Percentiles rank a stretch among this genome's conserved stretches.
phyloP scores from a whole-genome alignment of 1,140 invertebrate species.

The Drosophila watanabei region DNA sequence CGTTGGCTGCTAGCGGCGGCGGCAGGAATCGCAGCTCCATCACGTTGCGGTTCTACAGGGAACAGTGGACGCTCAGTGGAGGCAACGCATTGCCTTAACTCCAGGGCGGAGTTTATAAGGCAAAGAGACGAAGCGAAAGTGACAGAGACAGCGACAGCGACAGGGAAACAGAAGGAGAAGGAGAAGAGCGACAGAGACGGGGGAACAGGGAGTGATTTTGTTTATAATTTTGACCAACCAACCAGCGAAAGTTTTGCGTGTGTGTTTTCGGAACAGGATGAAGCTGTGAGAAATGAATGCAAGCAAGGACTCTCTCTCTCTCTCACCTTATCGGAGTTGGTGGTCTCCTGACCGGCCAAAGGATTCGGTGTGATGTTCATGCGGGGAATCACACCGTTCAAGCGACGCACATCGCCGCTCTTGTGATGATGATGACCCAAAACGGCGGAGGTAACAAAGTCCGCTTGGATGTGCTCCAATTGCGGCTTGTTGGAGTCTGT shows the following conservation, averaged over 20 bases:
- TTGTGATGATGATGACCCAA: slow-evolving; percentile 80
- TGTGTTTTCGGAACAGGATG: slow-evolving; percentile 52
- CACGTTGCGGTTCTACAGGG: slow-evolving; percentile 84
- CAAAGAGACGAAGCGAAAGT: slow-evolving; percentile 30
- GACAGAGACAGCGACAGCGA: slow-evolving; percentile 27
- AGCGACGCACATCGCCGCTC: slow-evolving; percentile 78
- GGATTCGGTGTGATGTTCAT: slow-evolving; percentile 91
- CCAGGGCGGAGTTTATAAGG: slow-evolving; percentile 37
- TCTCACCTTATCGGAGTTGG: slow-evolving; percentile 82
- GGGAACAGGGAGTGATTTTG: slow-evolving; percentile 28
- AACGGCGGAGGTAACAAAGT: slow-evolving; percentile 85
- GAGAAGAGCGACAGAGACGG: slow-evolving; percentile 5
- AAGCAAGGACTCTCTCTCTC: no score
- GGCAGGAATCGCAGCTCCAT: slow-evolving; percentile 85
- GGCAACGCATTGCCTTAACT: slow-evolving; percentile 7
- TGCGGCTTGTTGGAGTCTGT: slow-evolving; percentile 80
- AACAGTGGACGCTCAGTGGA: slow-evolving; percentile 76
- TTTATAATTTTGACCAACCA: slow-evolving; percentile 80
- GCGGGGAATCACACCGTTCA: slow-evolving; percentile 88
- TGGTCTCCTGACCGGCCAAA: slow-evolving; percentile 87
- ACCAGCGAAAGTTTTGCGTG: slow-evolving; percentile 73
- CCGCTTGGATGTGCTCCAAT: slow-evolving; percentile 86
- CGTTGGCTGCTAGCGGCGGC: slow-evolving; percentile 40
- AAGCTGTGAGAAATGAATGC: slow-evolving; percentile 44
- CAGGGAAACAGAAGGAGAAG: slow-evolving; percentile 6